A percentile compares a stretch with the other conserved stretches of the same genome.
phyloP scores from a whole-genome alignment of 1,140 invertebrate genomes.

The Drosophila pseudoananassae region DNA sequence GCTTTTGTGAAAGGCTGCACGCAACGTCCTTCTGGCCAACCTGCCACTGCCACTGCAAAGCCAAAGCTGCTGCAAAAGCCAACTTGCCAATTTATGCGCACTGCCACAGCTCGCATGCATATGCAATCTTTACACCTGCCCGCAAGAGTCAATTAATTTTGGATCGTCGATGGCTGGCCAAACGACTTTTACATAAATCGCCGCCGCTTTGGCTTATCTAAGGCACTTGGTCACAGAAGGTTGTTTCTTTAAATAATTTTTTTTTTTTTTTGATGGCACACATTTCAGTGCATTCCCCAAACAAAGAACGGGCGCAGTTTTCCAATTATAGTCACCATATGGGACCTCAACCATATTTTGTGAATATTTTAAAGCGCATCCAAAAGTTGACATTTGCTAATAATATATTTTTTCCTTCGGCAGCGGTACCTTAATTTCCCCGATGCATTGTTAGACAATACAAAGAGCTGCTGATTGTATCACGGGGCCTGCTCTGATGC shows the following conservation, averaged over 20 bases:
- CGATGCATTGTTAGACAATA: constrained; percentile 48
- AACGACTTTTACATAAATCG: constrained; percentile 49
- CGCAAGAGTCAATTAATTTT: constrained; percentile 72
- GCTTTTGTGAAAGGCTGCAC: constrained; percentile 72
- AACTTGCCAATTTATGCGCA: constrained; percentile 54
- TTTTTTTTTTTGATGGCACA: constrained; percentile 33
- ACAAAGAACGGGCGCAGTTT: constrained; percentile 42
- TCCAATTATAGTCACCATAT: constrained; percentile 42
- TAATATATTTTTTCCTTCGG: constrained; percentile 47
- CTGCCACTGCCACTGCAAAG: constrained; percentile 12
- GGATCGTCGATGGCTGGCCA: constrained; percentile 38
- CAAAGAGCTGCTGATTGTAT: constrained; percentile 35
- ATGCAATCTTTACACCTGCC: constrained; percentile 73
- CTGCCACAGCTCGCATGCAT: constrained; percentile 46
- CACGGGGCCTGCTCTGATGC: constrained; percentile 23
- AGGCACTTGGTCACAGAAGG: constrained; percentile 45
- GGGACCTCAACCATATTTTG: constrained; percentile 32
- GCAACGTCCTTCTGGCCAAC: constrained; percentile 67
- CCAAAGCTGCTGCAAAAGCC: constrained; percentile 7
- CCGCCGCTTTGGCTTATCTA: constrained; percentile 48
- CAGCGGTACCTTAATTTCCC: constrained; percentile 42
- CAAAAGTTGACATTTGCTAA: constrained; percentile 64
- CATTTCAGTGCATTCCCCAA: constrained; percentile 7
- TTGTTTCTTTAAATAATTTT: background rate
- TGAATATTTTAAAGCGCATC: constrained; percentile 51